These are phyloP conservation scores for Halcyon smyrnensis DNA, from an alignment of 2,797 vertebrate genomes.

Conservation along the genomic window DNA sequence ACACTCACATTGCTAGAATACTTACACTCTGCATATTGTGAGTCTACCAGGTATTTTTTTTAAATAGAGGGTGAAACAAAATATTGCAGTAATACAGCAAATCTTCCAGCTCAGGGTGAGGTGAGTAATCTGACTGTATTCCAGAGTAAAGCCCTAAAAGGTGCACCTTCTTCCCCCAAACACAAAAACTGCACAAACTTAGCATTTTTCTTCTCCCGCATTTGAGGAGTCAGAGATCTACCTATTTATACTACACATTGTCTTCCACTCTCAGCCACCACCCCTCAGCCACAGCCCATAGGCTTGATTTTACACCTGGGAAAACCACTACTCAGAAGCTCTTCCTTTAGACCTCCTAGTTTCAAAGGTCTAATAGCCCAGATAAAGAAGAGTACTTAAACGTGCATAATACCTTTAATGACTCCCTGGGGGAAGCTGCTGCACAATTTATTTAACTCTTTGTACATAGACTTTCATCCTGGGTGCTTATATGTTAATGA, in stretches of 20 bases:
- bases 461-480: constrained; percentile 57
- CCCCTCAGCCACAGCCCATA: not conserved
- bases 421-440: constrained; percentile 38
- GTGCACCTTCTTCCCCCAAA: not conserved
- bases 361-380: constrained; percentile 65
- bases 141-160: not conserved
- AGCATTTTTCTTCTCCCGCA: not conserved
- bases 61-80: not conserved
- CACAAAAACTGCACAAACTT: not conserved
- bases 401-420: constrained; percentile 66
- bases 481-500: constrained; percentile 66
- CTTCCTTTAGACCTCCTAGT: constrained; percentile 48
- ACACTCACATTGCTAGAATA: not conserved
- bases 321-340: constrained; percentile 59
- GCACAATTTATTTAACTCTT: constrained; percentile 72
- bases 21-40: not conserved
- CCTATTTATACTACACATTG: not conserved
- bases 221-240: not conserved
- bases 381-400: constrained; percentile 70
- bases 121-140: not conserved
- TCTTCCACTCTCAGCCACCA: not conserved
- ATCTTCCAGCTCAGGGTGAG: not conserved
- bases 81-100: not conserved
- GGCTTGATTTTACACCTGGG: constrained; percentile 48
- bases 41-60: not conserved